phyloP scores from a whole-genome alignment of 2,888 invertebrate species.

The Melipona bicolor region DNA sequence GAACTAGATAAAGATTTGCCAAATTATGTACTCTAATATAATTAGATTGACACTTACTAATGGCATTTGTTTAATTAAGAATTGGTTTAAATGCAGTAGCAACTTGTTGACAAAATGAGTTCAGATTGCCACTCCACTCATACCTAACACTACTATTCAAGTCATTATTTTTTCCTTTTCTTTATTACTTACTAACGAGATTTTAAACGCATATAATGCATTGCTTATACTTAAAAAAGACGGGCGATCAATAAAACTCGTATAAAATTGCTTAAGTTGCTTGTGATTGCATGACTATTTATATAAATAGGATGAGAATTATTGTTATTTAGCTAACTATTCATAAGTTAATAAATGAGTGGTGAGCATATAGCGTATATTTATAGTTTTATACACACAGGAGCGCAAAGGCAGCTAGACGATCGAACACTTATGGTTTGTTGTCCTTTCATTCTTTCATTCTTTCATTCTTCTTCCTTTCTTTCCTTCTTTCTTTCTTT shows the following conservation, averaged over 20 bases:
- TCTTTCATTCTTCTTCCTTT: neutral
- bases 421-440: constrained; percentile 83
- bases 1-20: constrained; percentile 39
- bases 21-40: constrained; percentile 53
- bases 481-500: constrained; percentile 17
- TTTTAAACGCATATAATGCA: constrained; percentile 68
- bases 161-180: constrained; percentile 42
- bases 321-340: constrained; percentile 68
- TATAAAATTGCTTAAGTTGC: constrained; percentile 81
- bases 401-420: constrained; percentile 82
- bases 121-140: constrained; percentile 58
- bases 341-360: constrained; percentile 73
- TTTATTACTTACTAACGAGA: constrained; percentile 55
- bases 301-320: constrained; percentile 76
- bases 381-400: constrained; percentile 72
- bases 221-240: constrained; percentile 72
- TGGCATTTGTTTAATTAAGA: constrained; percentile 40
- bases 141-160: constrained; percentile 47
- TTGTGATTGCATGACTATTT: constrained; percentile 77
- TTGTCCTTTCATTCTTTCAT: constrained; percentile 62
- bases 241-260: constrained; percentile 78
- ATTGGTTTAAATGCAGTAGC: constrained; percentile 63
- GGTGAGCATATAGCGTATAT: constrained; percentile 68
- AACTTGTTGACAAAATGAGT: constrained; percentile 48
- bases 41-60: constrained; percentile 46